These are phyloP conservation scores for Epinephelus malabaricus DNA, from an alignment of 2,797 vertebrate genomes.

Conservation along the genomic window DNA sequence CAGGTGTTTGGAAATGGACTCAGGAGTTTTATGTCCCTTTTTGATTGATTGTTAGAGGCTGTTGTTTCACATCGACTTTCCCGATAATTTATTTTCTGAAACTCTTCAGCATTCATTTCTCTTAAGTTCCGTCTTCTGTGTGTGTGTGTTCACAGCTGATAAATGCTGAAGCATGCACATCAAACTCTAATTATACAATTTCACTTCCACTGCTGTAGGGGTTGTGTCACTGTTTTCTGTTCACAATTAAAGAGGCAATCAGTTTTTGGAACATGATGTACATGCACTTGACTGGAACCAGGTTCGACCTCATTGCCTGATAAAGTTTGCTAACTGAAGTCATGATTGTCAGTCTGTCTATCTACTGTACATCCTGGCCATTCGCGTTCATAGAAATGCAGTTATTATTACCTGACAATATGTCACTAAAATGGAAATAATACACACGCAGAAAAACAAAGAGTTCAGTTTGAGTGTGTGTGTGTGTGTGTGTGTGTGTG, in stretches of 20 bases:
- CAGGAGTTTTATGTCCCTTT: not conserved
- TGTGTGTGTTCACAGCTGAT: slow-evolving; percentile 13
- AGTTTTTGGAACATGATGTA: not conserved
- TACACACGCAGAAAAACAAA: slow-evolving; percentile 10
- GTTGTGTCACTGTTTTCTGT: slow-evolving; percentile 1
- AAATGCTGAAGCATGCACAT: slow-evolving; percentile 24
- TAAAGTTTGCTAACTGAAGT: slow-evolving; percentile 5
- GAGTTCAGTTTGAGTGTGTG: not conserved
- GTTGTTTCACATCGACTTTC: not conserved
- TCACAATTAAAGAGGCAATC: not conserved
- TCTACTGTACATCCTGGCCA: not conserved
- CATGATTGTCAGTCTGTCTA: not conserved
- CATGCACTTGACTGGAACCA: slow-evolving; percentile 1
- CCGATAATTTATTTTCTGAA: not conserved
- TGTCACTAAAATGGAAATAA: not conserved
- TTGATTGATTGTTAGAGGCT: not conserved
- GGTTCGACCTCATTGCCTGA: slow-evolving; percentile 4
- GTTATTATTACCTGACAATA: not conserved
- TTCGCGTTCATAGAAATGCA: not conserved
- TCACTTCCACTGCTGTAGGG: slow-evolving; percentile 3
- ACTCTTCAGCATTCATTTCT: not conserved
- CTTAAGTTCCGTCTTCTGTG: not conserved
- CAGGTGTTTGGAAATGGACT: not conserved
- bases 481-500: not conserved
- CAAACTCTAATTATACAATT: slow-evolving; percentile 20